Conservation (phyloP, 1,140 invertebrate genomes). For the Diuraphis noxia region DNA sequence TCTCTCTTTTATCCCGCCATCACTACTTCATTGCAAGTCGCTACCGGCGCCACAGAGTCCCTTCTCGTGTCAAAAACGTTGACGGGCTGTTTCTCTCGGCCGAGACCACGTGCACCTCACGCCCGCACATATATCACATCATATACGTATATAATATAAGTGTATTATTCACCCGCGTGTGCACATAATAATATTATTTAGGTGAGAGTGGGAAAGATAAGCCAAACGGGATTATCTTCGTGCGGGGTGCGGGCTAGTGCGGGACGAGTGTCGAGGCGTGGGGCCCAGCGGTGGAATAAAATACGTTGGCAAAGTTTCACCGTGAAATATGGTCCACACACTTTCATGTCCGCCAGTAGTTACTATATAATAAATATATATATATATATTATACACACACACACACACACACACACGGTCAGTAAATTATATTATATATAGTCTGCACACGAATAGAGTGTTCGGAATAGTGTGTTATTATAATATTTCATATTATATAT, state of each 20-base stretch:
- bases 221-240: background rate
- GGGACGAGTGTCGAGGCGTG: background rate
- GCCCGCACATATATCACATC: background rate
- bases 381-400: slow-evolving; percentile 2
- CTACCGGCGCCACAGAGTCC: background rate
- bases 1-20: background rate
- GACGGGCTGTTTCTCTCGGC: background rate
- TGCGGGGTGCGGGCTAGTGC: background rate
- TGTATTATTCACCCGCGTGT: background rate
- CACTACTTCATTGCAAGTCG: background rate
- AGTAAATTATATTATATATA: background rate
- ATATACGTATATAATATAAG: background rate
- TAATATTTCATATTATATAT: background rate
- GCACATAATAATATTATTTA: background rate
- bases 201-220: slow-evolving; percentile 3
- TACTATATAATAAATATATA: background rate
- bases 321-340: background rate
- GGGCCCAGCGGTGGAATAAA: background rate
- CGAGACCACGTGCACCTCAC: background rate
- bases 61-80: background rate
- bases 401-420: too few species aligned
- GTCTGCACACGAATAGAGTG: background rate
- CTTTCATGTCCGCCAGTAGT: background rate
- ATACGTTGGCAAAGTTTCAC: slow-evolving; percentile 16
- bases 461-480: background rate